phyloP scores from a whole-genome alignment of 2,797 vertebrate species.

The Lindbergichthys nudifrons region DNA sequence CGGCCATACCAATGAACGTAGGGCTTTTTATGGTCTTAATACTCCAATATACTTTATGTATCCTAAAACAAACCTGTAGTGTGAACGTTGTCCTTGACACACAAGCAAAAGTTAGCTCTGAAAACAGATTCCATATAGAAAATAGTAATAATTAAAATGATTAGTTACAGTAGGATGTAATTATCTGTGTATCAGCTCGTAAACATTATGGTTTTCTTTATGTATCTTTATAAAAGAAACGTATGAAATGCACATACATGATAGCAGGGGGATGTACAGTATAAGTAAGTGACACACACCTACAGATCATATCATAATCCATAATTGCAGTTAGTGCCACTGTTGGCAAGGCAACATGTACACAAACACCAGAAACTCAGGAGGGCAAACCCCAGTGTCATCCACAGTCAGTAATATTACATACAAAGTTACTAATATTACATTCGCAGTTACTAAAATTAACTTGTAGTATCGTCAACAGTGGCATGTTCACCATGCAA shows the following conservation, averaged over 20 bases:
- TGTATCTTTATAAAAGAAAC: neutral
- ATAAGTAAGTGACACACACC: neutral
- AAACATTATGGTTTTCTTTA: neutral
- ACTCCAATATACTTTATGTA: too few species aligned
- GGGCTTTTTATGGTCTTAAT: too few species aligned
- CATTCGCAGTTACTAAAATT: conserved; percentile 41
- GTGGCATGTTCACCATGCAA: neutral
- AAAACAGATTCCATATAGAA: neutral
- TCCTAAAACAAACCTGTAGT: neutral
- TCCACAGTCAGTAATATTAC: neutral
- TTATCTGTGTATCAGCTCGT: neutral
- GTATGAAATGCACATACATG: neutral
- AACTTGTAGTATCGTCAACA: conserved; percentile 20
- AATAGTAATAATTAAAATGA: neutral
- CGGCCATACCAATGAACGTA: too few species aligned
- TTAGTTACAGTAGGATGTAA: neutral
- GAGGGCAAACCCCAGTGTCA: conserved; percentile 16
- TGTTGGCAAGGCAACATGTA: conserved; percentile 45
- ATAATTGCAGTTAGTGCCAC: conserved; percentile 2
- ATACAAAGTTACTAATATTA: too few species aligned
- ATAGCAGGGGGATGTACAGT: neutral
- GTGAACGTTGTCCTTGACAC: neutral
- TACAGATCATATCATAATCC: neutral
- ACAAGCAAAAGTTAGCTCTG: neutral
- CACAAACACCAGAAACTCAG: conserved; percentile 38